Percentiles rank a stretch among this genome's conserved stretches.
These are phyloP conservation scores for Drosophila busckii DNA, from an alignment of 1,140 invertebrate genomes.

Conservation along the genomic window DNA sequence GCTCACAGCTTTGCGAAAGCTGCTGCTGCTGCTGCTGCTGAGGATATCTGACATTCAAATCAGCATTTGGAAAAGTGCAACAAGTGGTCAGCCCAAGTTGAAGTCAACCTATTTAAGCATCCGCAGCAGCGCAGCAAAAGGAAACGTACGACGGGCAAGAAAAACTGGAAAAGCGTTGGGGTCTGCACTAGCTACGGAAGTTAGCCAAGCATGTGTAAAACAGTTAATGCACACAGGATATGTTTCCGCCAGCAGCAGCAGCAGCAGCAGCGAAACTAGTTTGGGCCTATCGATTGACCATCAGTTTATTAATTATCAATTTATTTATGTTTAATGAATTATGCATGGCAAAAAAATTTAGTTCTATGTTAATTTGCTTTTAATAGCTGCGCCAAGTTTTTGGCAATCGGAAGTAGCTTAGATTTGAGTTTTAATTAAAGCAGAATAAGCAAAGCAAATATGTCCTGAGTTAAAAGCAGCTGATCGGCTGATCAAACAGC, in stretches of 20 bases:
- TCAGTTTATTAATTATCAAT: slow-evolving; percentile 70
- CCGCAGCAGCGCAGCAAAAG: slow-evolving; percentile 35
- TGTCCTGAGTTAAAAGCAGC: too few relatives aligned
- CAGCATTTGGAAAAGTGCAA: slow-evolving; percentile 62
- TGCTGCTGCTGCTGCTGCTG: slow-evolving; percentile 62
- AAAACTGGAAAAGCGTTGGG: slow-evolving; percentile 44
- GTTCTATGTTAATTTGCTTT: slow-evolving; percentile 59
- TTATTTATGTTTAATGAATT: slow-evolving; percentile 59
- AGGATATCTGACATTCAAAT: slow-evolving; percentile 72
- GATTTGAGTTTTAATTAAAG: background rate
- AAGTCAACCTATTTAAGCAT: slow-evolving; percentile 40
- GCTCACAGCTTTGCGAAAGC: slow-evolving; percentile 47
- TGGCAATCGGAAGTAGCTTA: background rate
- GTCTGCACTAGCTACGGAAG: slow-evolving; percentile 49
- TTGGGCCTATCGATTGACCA: slow-evolving; percentile 21
- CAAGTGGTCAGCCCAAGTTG: slow-evolving; percentile 29
- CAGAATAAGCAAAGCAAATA: too few relatives aligned
- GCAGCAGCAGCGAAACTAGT: too few relatives aligned
- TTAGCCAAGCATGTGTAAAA: slow-evolving; percentile 68
- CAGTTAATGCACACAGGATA: slow-evolving; percentile 76
- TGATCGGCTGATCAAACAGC: too few relatives aligned
- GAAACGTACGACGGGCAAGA: slow-evolving; percentile 30
- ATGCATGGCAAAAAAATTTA: slow-evolving; percentile 12
- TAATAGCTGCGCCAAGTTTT: slow-evolving; percentile 62
- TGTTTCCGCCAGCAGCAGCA: slow-evolving; percentile 63